Percentiles rank a stretch among this genome's conserved stretches.
Conservation (phyloP, 2,888 invertebrate species). For the Pristionchus arcanus region DNA sequence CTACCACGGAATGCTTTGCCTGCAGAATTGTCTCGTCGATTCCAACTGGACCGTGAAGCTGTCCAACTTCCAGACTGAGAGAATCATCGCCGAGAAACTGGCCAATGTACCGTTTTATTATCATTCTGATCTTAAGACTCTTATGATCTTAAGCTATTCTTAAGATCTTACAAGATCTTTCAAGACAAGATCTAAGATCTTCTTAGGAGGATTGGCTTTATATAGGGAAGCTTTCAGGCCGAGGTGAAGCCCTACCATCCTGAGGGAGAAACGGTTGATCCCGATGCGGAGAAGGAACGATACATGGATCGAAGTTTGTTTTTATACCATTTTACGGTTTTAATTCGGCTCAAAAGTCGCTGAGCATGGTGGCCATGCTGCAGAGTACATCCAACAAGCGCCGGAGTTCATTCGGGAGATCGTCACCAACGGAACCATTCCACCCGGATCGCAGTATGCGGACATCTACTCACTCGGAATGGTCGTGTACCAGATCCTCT, state of each 20-base stretch:
- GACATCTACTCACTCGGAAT: slow-evolving; percentile 77
- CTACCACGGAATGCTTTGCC: slow-evolving; percentile 76
- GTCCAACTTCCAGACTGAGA: slow-evolving; percentile 77
- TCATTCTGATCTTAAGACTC: too few species aligned
- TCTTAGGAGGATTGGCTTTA: too few species aligned
- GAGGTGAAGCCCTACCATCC: slow-evolving; percentile 61
- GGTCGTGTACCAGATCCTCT: slow-evolving; percentile 77
- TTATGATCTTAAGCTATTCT: too few species aligned
- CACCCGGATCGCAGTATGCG: slow-evolving; percentile 71
- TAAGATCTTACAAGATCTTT: too few species aligned
- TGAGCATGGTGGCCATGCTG: not conserved
- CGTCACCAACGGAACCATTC: slow-evolving; percentile 70
- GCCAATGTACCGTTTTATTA: slow-evolving; percentile 13
- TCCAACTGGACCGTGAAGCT: slow-evolving; percentile 78
- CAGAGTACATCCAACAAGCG: slow-evolving; percentile 78
- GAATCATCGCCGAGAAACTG: slow-evolving; percentile 76
- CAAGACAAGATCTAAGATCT: too few species aligned
- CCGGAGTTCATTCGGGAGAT: slow-evolving; percentile 78
- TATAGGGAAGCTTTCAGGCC: slow-evolving; percentile 55
- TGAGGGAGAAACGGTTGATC: slow-evolving; percentile 49
- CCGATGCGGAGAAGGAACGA: slow-evolving; percentile 54
- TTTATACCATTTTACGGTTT: not conserved
- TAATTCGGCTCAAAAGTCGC: not conserved
- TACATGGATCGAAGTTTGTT: slow-evolving; percentile 59
- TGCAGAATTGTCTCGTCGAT: slow-evolving; percentile 78